Conservation (phyloP, 2,888 invertebrate genomes). For the Rutpela maculata region DNA sequence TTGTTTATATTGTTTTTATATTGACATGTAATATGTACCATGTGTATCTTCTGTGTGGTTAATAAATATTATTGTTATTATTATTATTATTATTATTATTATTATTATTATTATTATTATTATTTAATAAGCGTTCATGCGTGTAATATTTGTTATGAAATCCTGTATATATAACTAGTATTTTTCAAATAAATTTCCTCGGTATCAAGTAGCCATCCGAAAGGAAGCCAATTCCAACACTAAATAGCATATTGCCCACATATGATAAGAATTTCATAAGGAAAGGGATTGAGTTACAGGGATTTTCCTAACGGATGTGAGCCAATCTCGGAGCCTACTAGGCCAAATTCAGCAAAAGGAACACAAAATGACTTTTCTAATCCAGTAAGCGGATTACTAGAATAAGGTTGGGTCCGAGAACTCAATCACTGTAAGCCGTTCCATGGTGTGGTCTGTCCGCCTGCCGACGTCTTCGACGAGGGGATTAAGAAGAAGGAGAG, state of each 20-base stretch:
- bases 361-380: conserved; percentile 55
- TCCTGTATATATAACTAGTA: neutral
- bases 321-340: conserved; percentile 40
- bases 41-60: no score
- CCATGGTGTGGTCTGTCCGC: conserved; percentile 36
- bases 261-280: conserved; percentile 42
- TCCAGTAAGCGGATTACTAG: conserved; percentile 52
- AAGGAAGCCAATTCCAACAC: conserved; percentile 4
- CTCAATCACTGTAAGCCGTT: conserved; percentile 44
- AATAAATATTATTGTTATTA: no score
- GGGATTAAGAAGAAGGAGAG: conserved; percentile 45
- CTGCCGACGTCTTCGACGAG: conserved; percentile 43
- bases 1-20: no score
- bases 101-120: no score
- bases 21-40: no score
- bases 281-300: conserved; percentile 33
- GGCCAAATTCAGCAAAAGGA: conserved; percentile 44
- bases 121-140: no score
- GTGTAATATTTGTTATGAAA: no score
- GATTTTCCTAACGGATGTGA: conserved; percentile 44
- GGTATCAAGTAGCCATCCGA: neutral
- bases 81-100: no score
- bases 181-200: conserved; percentile 4
- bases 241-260: conserved; percentile 37
- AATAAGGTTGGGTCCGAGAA: conserved; percentile 43